Percentiles rank a stretch among this genome's conserved stretches.
Conservation (phyloP, 2,113 vertebrate genomes). For the Choloepus hoffmanni region DNA sequence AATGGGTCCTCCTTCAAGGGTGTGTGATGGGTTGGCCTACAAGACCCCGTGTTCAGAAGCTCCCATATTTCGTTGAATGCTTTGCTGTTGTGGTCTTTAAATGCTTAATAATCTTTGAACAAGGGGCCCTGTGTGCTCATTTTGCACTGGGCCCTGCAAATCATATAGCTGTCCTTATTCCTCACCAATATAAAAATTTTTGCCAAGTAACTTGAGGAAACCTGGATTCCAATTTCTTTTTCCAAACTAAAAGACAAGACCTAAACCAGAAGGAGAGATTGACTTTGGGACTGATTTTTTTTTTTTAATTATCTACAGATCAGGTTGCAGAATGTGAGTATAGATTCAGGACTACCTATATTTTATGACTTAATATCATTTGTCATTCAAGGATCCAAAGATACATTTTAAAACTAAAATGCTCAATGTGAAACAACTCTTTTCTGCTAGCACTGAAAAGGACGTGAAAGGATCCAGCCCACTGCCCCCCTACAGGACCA, state of each 20-base stretch:
- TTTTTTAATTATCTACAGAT: not conserved
- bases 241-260: not conserved
- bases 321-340: not conserved
- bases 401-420: not conserved
- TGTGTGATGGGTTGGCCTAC: not conserved
- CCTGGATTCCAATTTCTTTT: not conserved
- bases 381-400: not conserved
- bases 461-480: accelerated
- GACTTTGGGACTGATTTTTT: not conserved
- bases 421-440: accelerated
- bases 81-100: not conserved
- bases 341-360: not conserved
- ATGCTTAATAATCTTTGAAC: not conserved
- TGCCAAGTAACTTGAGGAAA: not conserved
- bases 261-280: not conserved
- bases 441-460: not conserved
- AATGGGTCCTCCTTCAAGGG: not conserved
- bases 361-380: not conserved
- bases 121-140: not conserved
- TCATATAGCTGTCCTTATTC: not conserved
- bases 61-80: not conserved
- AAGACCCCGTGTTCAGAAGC: too few species aligned
- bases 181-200: not conserved
- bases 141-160: not conserved
- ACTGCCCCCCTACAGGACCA: not conserved